A percentile compares a stretch with the other conserved stretches of the same genome.
These are phyloP conservation scores for Liolophura sinensis DNA, from an alignment of 1,140 invertebrate species.

Conservation along the genomic window DNA sequence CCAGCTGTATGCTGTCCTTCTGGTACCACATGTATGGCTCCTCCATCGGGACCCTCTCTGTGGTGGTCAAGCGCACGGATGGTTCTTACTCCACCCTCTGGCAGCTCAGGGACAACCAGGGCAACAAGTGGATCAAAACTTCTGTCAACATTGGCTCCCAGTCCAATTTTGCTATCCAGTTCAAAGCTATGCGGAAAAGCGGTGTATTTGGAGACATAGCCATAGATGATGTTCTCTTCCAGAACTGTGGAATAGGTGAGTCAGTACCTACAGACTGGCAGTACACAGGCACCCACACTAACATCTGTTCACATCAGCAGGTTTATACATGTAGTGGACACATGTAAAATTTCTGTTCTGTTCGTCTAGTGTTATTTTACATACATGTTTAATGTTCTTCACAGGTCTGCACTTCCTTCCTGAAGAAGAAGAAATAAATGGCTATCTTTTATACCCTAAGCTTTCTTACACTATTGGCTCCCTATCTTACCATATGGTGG, in stretches of 20 bases:
- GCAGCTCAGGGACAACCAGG: conserved; percentile 31
- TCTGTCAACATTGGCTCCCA: conserved; percentile 14
- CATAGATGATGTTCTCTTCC: conserved; percentile 22
- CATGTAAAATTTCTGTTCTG: no score
- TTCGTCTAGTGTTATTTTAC: no score
- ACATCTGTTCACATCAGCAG: no score
- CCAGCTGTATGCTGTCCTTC: conserved; percentile 36
- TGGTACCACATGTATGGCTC: conserved; percentile 52
- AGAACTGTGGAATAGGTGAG: conserved; percentile 1
- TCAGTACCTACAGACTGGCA: neutral
- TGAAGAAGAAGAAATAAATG: no score
- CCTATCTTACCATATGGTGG: no score
- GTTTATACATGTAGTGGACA: no score
- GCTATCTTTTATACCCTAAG: no score
- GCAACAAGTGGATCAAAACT: conserved; percentile 28
- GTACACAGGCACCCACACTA: no score
- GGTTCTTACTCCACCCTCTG: conserved; percentile 16
- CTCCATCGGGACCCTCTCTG: conserved; percentile 43
- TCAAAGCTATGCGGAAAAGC: conserved; percentile 18
- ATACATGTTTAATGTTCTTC: no score
- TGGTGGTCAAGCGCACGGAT: conserved; percentile 21
- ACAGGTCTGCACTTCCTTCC: no score
- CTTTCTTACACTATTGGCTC: no score
- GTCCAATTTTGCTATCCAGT: conserved; percentile 13
- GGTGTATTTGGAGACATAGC: conserved; percentile 24